These are phyloP conservation scores for Tinamus major DNA, from an alignment of 2,797 vertebrate genomes.

Conservation along the genomic window DNA sequence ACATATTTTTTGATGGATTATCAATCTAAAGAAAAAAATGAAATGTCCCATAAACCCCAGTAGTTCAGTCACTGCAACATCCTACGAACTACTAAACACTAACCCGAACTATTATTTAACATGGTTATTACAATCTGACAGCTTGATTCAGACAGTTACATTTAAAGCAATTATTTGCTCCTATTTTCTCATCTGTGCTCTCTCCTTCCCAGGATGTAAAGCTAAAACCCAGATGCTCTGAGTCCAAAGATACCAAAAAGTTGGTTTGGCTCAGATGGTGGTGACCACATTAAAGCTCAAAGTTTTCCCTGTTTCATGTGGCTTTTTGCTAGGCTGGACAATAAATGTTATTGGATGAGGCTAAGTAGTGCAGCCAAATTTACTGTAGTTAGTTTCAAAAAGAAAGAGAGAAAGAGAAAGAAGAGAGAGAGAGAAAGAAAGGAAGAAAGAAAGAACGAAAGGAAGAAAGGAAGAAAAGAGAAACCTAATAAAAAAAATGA, in stretches of 20 bases:
- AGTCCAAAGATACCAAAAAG: conserved; percentile 69
- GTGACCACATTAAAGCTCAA: conserved; percentile 67
- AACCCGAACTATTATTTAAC: conserved; percentile 26
- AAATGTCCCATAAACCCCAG: background rate
- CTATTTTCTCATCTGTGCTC: conserved; percentile 55
- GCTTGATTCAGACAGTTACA: conserved; percentile 30
- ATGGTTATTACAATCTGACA: conserved; percentile 54
- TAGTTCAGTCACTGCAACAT: background rate
- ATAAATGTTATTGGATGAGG: conserved; percentile 51
- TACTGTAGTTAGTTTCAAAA: background rate
- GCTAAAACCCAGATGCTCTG: conserved; percentile 60
- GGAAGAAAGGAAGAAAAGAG: no score
- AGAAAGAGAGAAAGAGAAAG: no score
- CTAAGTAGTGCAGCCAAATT: background rate
- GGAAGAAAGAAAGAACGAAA: no score
- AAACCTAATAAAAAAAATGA: background rate
- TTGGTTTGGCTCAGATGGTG: conserved; percentile 63
- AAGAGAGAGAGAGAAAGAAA: no score
- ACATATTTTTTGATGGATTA: background rate
- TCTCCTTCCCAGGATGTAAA: conserved; percentile 53
- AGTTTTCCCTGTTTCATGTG: conserved; percentile 71
- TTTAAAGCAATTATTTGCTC: conserved; percentile 46
- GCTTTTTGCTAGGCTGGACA: conserved; percentile 60
- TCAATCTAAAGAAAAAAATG: background rate
- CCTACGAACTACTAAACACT: conserved; percentile 50